Base-by-base conservation (phyloP, 2,113 vertebrate species). In the Rhynchomys soricoides region DNA sequence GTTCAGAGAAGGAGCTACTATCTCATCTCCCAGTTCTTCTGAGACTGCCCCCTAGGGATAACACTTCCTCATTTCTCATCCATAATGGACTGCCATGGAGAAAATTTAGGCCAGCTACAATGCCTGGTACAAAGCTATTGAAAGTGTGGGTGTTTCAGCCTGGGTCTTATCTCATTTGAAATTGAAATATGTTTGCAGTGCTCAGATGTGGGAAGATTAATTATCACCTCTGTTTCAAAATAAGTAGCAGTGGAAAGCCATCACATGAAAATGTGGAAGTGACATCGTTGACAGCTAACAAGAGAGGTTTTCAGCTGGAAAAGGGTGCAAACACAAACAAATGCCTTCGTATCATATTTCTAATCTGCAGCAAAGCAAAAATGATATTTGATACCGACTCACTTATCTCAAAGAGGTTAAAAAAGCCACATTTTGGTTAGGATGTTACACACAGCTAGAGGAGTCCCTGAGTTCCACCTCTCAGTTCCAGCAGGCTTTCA, bases 151-250 rank as follows among this genome's bases (percentile, higher is more conserved):
- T 0, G 90, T 98, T 98, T 98, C 95, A 95, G 94, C 21, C 21
- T 98, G 90, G 95, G 93, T 97, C 97, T 98, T 97, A 96, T 98
- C 97, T 98, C 97, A 98, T 99, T 99, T 98, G 98, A 99, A 99
- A 98, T 98, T 99, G 97, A 98, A 98, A 98, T 99, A 98, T 98
- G 97, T 98, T 98, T 98, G 98, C 97, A 98, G 86, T 98, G 97
- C 97, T 98, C 98, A 98, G 98, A 99, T 98, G 98, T 99, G 98
- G 98, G 98, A 99, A 99, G 98, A 99, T 99, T 99, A 99, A 99
- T 99, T 99, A 99, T 99, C 99, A 99, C 99, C 98, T 99, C 97
- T 98, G 97, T 98, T 99, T 99, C 98, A 98, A 99, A 98, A 99
- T 98, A 99, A 98, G 98, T 98, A 98, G 98, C 97, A 95, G 97